These are phyloP conservation scores for Masnerella sp. DNA, from an alignment of 2,888 invertebrate species.

Conservation along the genomic window DNA sequence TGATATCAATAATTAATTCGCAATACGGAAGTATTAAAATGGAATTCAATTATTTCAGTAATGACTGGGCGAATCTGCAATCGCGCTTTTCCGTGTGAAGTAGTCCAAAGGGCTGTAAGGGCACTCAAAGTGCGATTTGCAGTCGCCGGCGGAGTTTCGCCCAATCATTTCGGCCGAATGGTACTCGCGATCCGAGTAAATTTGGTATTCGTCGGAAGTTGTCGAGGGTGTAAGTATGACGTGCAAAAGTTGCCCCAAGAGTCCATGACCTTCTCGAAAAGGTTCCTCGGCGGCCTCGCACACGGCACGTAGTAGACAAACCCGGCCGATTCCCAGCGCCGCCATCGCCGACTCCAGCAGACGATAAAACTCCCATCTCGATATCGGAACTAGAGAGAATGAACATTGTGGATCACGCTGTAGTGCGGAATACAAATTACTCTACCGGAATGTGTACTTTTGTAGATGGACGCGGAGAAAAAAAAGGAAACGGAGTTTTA, in stretches of 20 bases:
- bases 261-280: constrained; percentile 83
- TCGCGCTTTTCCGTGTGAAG: constrained; percentile 69
- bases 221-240: constrained; percentile 86
- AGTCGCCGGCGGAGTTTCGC: constrained; percentile 65
- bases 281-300: constrained; percentile 87
- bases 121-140: constrained; percentile 81
- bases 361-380: constrained; percentile 83
- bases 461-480: not conserved
- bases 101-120: constrained; percentile 80
- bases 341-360: constrained; percentile 81
- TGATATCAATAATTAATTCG: no score
- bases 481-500: not conserved
- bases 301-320: constrained; percentile 86
- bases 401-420: constrained; percentile 40
- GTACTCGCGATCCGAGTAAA: constrained; percentile 84
- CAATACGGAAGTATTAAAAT: no score
- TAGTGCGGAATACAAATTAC: constrained; percentile 51
- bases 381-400: constrained; percentile 57
- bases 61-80: not conserved
- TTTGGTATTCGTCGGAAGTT: constrained; percentile 81
- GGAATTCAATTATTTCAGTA: constrained; percentile 13
- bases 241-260: constrained; percentile 87
- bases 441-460: not conserved
- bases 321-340: constrained; percentile 75
- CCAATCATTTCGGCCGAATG: constrained; percentile 81